Base-by-base conservation (phyloP, 2,888 invertebrate genomes). In the Lysandra bellargus region DNA sequence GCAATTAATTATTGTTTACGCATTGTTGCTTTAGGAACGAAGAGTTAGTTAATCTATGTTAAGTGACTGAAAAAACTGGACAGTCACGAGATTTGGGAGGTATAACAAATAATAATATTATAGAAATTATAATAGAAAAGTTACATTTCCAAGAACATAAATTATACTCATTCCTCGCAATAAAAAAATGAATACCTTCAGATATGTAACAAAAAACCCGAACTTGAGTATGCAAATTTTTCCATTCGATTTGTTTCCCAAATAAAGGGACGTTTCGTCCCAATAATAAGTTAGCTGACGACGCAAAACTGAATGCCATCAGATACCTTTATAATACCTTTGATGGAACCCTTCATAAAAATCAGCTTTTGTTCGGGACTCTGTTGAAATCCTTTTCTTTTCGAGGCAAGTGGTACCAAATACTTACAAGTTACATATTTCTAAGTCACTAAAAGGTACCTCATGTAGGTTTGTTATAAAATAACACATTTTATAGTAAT, bases 281-380 rank as follows among this genome's bases (percentile, higher is more conserved):
- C 78, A 78, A 78, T 78, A 78, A 78, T 64, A 78, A 78, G 57
- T 73, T 57, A 73, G 73, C 78, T 78, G 78, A 72, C 60, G 73
- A 40, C 37, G 73, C 73, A 40, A 73, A 78, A 78, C 73, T 57
- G 37, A 78, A 53, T 72, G 23, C 57, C 57, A 73, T 57, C 78
- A 78, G 78, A 57, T 79, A 74, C 79, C 74, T 74, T 73, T 69
- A 78, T 82, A 79, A 82, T 81, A 80, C 80, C 79, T 64, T 80
- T 78, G 74, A 74, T 40, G 73, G 79, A 60, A 57, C 79, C 60
- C 78, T 37, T 69, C 14, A 60, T 76, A 53, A 9, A 17, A 57
- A 61, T 73, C 53, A 78, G 14, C 33, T 57, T 49, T 77, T 60
- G 40, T 60, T 37, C 6, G 37, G 37, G 40, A 37, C 60, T 77